Conservation (phyloP, 2,113 vertebrate species). For the Orycteropus afer region DNA sequence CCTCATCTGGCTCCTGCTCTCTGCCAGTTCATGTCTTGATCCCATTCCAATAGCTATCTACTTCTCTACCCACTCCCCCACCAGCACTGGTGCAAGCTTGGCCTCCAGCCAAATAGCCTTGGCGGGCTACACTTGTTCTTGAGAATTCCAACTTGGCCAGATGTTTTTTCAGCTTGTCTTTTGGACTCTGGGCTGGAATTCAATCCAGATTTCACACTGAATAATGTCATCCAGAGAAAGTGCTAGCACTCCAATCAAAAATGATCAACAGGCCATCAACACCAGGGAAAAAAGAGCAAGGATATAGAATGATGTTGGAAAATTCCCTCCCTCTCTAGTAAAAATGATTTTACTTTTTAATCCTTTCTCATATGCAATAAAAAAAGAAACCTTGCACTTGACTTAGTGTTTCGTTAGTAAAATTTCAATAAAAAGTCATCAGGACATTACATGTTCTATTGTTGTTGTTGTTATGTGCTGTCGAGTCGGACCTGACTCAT, state of each 20-base stretch:
- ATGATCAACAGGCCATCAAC: background rate
- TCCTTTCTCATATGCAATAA: background rate
- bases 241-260: background rate
- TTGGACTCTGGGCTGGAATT: background rate
- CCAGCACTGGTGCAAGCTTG: background rate
- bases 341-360: background rate
- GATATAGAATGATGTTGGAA: background rate
- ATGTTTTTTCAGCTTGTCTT: slow-evolving; percentile 35
- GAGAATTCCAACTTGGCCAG: background rate
- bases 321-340: background rate
- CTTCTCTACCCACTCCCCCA: background rate
- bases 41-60: background rate
- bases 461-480: too few species aligned
- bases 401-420: background rate
- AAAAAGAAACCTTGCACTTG: background rate
- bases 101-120: background rate
- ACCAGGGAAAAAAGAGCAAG: background rate
- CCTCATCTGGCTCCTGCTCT: background rate
- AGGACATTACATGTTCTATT: background rate
- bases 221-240: background rate
- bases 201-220: background rate
- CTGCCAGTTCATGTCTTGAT: background rate
- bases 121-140: background rate
- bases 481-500: too few species aligned
- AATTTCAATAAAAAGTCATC: background rate